A percentile compares a stretch with the other conserved stretches of the same genome.
These are phyloP conservation scores for Chondrosia reniformis DNA, from an alignment of 37 sponge, comb jelly and placozoan genomes.

Conservation along the genomic window DNA sequence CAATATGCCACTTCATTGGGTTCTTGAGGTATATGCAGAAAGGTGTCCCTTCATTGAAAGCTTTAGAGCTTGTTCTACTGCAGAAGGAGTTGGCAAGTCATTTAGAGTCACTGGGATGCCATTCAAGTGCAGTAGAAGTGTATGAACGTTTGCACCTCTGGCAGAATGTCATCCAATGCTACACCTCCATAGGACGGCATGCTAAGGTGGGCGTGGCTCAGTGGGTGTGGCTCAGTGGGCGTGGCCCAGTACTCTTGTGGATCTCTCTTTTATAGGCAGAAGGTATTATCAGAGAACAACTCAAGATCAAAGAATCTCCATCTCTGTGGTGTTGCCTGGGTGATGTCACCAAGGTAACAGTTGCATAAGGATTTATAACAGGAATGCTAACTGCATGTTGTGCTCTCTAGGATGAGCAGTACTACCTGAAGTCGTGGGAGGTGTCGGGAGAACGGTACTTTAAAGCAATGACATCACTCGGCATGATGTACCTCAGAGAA, in stretches of 20 bases:
- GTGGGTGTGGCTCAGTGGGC: too few relatives aligned
- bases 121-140: conserved; percentile 68
- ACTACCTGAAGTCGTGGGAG: conserved; percentile 87
- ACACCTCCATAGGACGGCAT: conserved; percentile 51
- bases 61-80: not conserved
- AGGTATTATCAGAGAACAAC: conserved; percentile 44
- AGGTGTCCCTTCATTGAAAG: not conserved
- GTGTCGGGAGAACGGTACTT: conserved; percentile 59
- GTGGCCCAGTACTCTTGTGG: too few relatives aligned
- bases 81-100: conserved; percentile 70
- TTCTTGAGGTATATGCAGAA: conserved; percentile 46
- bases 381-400: too few relatives aligned
- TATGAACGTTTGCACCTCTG: conserved; percentile 77
- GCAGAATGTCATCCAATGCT: conserved; percentile 80
- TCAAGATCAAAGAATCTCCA: conserved; percentile 54
- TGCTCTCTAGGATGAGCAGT: conserved; percentile 48
- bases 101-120: conserved; percentile 60
- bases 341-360: conserved; percentile 65
- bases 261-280: conserved; percentile 26
- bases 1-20: conserved; percentile 58
- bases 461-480: conserved; percentile 82
- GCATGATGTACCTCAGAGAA: conserved; percentile 59
- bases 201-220: conserved; percentile 17
- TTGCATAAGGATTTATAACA: not conserved
- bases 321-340: conserved; percentile 81